These are phyloP conservation scores for Myiotriccus ornatus DNA, from an alignment of 2,797 vertebrate genomes.

Conservation along the genomic window DNA sequence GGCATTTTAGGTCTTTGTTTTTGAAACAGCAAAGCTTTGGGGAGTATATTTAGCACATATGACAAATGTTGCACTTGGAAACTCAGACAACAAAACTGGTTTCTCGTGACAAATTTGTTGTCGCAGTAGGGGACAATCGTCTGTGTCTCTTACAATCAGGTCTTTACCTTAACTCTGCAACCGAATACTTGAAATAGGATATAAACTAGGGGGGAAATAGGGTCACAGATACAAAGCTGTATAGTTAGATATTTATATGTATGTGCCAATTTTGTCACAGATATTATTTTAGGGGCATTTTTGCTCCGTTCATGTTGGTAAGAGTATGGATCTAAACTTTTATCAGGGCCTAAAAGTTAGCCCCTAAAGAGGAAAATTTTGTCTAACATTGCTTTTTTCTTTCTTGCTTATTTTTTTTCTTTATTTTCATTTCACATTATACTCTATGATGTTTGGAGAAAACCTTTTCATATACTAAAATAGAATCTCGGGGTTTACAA, in stretches of 20 bases:
- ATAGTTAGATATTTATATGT: slow-evolving; percentile 86
- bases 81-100: slow-evolving; percentile 70
- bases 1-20: slow-evolving; percentile 64
- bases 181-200: slow-evolving; percentile 97
- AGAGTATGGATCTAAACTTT: slow-evolving; percentile 66
- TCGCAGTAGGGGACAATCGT: slow-evolving; percentile 71
- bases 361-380: slow-evolving; percentile 68
- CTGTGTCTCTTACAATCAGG: slow-evolving; percentile 86
- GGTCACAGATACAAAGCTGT: slow-evolving; percentile 76
- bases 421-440: slow-evolving; percentile 56
- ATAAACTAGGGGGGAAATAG: slow-evolving; percentile 79
- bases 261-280: slow-evolving; percentile 90
- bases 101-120: slow-evolving; percentile 77
- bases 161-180: slow-evolving; percentile 83
- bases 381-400: slow-evolving; percentile 30
- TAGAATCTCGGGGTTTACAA: slow-evolving; percentile 86
- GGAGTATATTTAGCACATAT: slow-evolving; percentile 73
- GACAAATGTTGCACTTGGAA: slow-evolving; percentile 76
- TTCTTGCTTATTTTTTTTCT: not conserved
- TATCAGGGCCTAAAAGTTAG: slow-evolving; percentile 48
- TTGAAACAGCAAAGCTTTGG: slow-evolving; percentile 72
- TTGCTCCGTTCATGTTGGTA: slow-evolving; percentile 68
- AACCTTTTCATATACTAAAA: slow-evolving; percentile 80
- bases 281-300: slow-evolving; percentile 76
- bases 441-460: slow-evolving; percentile 61